phyloP scores from a whole-genome alignment of 1,140 invertebrate species.

The Bombus waltoni region DNA sequence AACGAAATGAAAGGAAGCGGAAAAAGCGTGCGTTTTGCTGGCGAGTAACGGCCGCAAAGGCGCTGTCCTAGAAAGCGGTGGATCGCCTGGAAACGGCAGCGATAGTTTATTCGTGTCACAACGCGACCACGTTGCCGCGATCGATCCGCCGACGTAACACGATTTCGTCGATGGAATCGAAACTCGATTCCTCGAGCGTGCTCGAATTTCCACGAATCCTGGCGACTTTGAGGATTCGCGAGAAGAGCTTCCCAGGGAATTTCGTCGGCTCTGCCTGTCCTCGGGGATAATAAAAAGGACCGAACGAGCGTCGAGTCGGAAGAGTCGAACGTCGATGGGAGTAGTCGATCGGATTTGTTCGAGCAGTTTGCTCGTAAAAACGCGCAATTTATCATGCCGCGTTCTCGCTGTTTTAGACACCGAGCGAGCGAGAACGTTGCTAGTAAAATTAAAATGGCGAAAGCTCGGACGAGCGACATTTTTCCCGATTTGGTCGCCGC shows the following conservation, averaged over 20 bases:
- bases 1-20: neutral
- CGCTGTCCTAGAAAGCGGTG: slow-evolving; percentile 17
- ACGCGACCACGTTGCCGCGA: slow-evolving; percentile 21
- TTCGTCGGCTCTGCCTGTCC: neutral
- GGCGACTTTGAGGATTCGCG: neutral
- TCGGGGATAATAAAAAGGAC: too few species aligned
- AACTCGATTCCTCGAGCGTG: slow-evolving; percentile 32
- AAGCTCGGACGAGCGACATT: too few species aligned
- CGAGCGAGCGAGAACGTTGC: too few species aligned
- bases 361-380: neutral
- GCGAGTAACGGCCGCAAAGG: neutral
- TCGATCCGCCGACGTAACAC: slow-evolving; percentile 22
- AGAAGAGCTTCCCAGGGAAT: neutral
- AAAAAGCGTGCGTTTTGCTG: neutral
- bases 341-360: neutral
- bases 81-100: slow-evolving; percentile 42
- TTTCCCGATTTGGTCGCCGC: too few species aligned
- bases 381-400: neutral
- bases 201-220: slow-evolving; percentile 26
- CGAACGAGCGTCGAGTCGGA: too few species aligned
- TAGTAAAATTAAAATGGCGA: too few species aligned
- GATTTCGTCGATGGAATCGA: slow-evolving; percentile 46
- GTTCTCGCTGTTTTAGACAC: too few species aligned
- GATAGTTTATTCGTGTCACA: slow-evolving; percentile 52
- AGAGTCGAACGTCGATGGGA: neutral